These are phyloP conservation scores for Pterocles burchelli DNA, from an alignment of 2,113 vertebrate genomes.

Conservation along the genomic window DNA sequence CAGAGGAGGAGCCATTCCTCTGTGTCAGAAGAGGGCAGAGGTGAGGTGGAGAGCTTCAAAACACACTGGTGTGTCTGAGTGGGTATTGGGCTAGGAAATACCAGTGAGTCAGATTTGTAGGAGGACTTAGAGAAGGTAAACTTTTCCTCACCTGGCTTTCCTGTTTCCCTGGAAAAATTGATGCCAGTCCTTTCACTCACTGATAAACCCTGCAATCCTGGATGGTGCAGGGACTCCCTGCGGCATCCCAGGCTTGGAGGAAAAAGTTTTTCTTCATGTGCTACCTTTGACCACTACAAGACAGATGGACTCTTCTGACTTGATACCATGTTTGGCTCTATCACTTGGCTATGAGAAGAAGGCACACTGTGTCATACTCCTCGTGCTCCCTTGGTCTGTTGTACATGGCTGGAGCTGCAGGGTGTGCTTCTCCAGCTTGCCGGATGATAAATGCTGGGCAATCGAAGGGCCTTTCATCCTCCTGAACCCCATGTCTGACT, in stretches of 20 bases:
- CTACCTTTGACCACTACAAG: not conserved
- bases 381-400: not conserved
- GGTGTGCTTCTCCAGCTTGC: not conserved
- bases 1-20: not conserved
- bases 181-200: not conserved
- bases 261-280: not conserved
- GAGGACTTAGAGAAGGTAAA: not conserved
- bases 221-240: accelerated
- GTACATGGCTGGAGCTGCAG: not conserved
- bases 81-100: not conserved
- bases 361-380: accelerated
- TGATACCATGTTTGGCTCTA: not conserved
- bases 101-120: not conserved
- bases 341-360: accelerated
- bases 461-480: not conserved
- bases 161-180: not conserved
- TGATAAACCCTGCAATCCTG: not conserved
- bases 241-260: not conserved
- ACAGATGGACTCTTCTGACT: not conserved
- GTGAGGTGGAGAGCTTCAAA: not conserved
- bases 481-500: not conserved
- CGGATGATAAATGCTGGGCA: not conserved
- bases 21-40: not conserved
- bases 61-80: not conserved
- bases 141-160: accelerated